These are phyloP conservation scores for Periparus ater DNA, from an alignment of 2,797 vertebrate species.

Conservation along the genomic window DNA sequence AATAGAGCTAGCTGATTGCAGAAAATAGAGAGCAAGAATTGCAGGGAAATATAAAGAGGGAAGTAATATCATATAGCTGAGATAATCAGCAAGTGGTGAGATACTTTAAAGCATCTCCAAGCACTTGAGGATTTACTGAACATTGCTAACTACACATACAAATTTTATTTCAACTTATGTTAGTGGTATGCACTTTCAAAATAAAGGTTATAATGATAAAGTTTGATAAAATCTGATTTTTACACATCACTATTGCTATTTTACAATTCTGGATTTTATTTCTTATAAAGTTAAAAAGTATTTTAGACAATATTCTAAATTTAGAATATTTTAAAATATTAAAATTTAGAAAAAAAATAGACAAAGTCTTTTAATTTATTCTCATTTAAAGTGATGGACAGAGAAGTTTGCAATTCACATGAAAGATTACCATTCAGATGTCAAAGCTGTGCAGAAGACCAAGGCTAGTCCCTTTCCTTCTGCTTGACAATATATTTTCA, in stretches of 20 bases:
- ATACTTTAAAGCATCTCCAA: background rate
- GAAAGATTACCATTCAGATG: background rate
- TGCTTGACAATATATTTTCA: background rate
- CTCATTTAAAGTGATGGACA: background rate
- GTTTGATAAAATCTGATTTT: background rate
- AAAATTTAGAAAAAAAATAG: background rate
- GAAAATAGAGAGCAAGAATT: background rate
- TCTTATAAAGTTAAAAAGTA: background rate
- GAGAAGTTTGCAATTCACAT: background rate
- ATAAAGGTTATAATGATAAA: background rate
- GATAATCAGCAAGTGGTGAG: background rate
- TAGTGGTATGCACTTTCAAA: background rate
- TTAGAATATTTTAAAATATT: too few relatives aligned
- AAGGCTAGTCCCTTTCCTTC: background rate
- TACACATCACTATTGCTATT: background rate
- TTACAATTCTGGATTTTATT: background rate
- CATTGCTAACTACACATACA: background rate
- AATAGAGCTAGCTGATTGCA: conserved; percentile 12
- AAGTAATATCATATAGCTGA: background rate
- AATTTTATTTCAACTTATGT: background rate
- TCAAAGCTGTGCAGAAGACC: background rate
- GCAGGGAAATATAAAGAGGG: background rate
- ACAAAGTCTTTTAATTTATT: background rate
- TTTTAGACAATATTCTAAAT: too few relatives aligned
- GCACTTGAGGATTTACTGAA: background rate